phyloP scores from a whole-genome alignment of 2,113 vertebrate genomes.

The Prolemur simus region DNA sequence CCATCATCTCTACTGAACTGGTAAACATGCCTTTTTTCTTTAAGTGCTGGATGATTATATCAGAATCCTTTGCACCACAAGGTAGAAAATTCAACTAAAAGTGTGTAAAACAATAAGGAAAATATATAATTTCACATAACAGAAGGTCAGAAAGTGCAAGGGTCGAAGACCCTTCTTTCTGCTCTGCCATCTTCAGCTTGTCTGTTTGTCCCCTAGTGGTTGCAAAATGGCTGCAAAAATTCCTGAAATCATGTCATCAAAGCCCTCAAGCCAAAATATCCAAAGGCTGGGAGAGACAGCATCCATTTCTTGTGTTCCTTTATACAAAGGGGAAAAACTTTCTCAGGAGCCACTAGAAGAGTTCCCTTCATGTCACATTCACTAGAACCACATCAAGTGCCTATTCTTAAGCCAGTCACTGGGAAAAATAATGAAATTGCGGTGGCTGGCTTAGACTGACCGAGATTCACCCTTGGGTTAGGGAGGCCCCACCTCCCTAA shows the following conservation, averaged over 20 bases:
- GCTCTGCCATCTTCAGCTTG: not conserved
- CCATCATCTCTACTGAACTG: not conserved
- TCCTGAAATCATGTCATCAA: not conserved
- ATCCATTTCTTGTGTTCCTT: not conserved
- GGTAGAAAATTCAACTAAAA: not conserved
- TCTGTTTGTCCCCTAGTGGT: not conserved
- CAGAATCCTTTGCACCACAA: not conserved
- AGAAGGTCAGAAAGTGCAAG: not conserved
- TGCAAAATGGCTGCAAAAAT: not conserved
- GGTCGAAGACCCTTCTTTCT: not conserved
- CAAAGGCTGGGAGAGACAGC: not conserved
- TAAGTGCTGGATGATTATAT: not conserved
- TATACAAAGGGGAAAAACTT: not conserved
- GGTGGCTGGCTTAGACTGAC: not conserved
- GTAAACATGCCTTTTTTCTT: not conserved
- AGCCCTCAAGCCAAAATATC: not conserved
- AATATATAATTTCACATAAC: not conserved
- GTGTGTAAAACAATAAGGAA: not conserved
- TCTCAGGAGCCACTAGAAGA: not conserved
- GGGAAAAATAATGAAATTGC: not conserved
- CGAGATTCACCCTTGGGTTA: not conserved
- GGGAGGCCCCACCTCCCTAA: not conserved
- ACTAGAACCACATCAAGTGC: not conserved
- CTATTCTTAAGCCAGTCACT: not conserved
- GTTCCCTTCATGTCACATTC: not conserved